These are phyloP conservation scores for Druon quercuslanigerum DNA, from an alignment of 1,140 invertebrate species.

Conservation along the genomic window DNA sequence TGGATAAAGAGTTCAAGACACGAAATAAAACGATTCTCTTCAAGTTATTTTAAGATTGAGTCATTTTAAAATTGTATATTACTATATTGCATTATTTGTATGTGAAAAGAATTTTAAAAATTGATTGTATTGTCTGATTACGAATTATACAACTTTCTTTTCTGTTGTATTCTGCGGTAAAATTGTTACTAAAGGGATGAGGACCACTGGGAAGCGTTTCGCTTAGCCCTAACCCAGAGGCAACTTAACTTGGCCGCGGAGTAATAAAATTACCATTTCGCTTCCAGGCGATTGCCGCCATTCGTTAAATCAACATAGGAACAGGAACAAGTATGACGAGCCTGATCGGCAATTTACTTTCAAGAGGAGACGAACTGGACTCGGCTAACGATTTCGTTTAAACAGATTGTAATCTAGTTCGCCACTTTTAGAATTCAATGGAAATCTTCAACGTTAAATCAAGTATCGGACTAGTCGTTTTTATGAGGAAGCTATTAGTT, in stretches of 20 bases:
- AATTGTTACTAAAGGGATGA: conserved; percentile 42
- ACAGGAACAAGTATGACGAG: conserved; percentile 23
- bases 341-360: conserved; percentile 26
- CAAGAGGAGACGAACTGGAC: conserved; percentile 3
- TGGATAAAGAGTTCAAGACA: too few species aligned
- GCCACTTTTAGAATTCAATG: too few species aligned
- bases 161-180: neutral
- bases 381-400: conserved; percentile 19
- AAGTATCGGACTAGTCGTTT: neutral
- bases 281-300: conserved; percentile 25
- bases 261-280: conserved; percentile 26
- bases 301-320: conserved; percentile 18
- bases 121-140: too few species aligned
- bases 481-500: neutral
- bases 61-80: too few species aligned
- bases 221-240: conserved; percentile 60
- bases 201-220: conserved; percentile 62
- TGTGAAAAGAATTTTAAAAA: too few species aligned
- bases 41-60: too few species aligned
- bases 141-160: neutral
- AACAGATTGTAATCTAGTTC: conserved; percentile 30
- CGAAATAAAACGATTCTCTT: too few species aligned
- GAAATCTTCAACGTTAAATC: neutral
- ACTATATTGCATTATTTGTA: too few species aligned
- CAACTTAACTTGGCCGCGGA: conserved; percentile 36